Percentiles rank a stretch among this genome's conserved stretches.
Evolutionary conservation across 2,797 vertebrate genomes (phyloP).

Genomic region (Sciurus vulgaris): DNA sequence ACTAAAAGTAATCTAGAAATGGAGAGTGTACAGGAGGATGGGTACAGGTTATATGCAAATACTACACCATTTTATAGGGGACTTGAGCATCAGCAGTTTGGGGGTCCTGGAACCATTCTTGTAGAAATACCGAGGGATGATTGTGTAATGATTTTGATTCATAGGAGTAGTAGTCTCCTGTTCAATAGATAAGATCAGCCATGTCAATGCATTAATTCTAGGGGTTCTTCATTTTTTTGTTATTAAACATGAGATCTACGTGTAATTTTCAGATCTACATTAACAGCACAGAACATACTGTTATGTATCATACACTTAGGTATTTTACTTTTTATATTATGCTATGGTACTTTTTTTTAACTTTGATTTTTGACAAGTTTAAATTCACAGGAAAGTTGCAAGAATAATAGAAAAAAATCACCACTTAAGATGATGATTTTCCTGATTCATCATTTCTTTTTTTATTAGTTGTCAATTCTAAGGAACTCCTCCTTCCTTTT

Average conservation of each 20-base stretch:
- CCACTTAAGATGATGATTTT: not conserved
- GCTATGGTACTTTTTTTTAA: not conserved
- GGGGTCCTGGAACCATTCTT: not conserved
- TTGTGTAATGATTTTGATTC: not conserved
- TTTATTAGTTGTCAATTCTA: not conserved
- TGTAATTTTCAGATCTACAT: constrained; percentile 6
- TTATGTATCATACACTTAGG: not conserved
- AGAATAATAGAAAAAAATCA: not conserved
- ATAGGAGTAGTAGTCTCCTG: not conserved
- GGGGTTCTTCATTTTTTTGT: constrained; percentile 17
- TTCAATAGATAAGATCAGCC: not conserved
- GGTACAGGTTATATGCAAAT: not conserved
- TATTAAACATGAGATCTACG: constrained; percentile 32
- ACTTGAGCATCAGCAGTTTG: not conserved
- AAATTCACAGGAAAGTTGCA: not conserved
- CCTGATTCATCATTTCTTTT: constrained; percentile 5
- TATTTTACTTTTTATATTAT: constrained; percentile 54
- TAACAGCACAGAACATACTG: not conserved
- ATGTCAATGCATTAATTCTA: constrained; percentile 52
- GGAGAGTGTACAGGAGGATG: not conserved
- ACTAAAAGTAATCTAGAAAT: not conserved
- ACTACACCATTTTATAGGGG: not conserved
- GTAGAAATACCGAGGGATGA: not conserved
- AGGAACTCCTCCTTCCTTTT: not conserved
- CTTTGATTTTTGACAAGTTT: constrained; percentile 27